These are phyloP conservation scores for Iphiclides podalirius DNA, from an alignment of 2,888 invertebrate species.

Conservation along the genomic window DNA sequence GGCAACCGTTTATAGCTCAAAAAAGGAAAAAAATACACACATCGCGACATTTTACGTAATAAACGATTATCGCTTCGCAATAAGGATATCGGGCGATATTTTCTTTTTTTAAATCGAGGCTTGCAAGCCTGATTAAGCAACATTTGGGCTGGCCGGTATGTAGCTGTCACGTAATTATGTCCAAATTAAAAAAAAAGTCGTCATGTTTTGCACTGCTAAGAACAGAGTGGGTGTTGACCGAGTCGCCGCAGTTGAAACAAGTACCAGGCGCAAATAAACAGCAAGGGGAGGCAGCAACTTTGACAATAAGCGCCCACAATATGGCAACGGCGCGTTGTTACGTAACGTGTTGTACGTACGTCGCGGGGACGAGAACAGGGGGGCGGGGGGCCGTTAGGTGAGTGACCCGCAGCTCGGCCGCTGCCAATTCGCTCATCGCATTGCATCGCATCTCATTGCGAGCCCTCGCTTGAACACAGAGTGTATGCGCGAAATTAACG, in stretches of 20 bases:
- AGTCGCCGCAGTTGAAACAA: conserved; percentile 8
- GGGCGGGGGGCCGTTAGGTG: conserved; percentile 47
- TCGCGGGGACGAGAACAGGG: conserved; percentile 38
- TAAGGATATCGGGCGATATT: too few species aligned
- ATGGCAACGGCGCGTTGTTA: conserved; percentile 67
- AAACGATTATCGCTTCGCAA: too few species aligned
- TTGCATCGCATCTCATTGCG: conserved; percentile 63
- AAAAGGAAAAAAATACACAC: too few species aligned
- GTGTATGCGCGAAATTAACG: conserved; percentile 30
- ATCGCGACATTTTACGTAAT: too few species aligned
- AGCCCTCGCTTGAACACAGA: conserved; percentile 58
- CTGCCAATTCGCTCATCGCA: conserved; percentile 76
- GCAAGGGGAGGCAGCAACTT: conserved; percentile 51
- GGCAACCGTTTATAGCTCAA: too few species aligned
- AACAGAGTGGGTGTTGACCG: too few species aligned
- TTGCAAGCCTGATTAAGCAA: too few species aligned
- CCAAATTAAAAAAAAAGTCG: too few species aligned
- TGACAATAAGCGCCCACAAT: conserved; percentile 62
- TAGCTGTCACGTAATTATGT: too few species aligned
- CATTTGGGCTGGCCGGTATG: too few species aligned
- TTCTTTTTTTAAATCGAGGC: too few species aligned
- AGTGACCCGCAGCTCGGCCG: conserved; percentile 70
- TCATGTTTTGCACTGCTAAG: too few species aligned
- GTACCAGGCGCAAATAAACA: conserved; percentile 54
- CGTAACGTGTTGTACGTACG: conserved; percentile 51